Percentiles rank a stretch among this genome's conserved stretches.
Conservation (phyloP, 2,113 vertebrate genomes). For the Chiloscyllium plagiosum region DNA sequence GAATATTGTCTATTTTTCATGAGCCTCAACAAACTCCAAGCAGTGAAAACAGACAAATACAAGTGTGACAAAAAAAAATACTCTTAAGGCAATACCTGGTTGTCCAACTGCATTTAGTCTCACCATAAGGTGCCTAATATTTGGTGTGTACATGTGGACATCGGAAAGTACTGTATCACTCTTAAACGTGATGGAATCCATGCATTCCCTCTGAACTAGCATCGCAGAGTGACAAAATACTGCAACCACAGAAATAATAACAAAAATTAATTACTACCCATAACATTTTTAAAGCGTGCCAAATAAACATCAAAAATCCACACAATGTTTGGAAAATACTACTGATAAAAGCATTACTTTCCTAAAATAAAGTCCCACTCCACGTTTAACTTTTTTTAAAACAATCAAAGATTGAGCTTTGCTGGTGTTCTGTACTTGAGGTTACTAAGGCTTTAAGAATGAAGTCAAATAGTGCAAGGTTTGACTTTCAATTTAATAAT, state of each 20-base stretch:
- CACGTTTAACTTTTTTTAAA: background rate
- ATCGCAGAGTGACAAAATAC: conserved; percentile 35
- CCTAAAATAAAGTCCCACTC: background rate
- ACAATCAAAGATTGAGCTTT: background rate
- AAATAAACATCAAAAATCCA: background rate
- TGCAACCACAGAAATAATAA: background rate
- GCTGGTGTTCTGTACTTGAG: background rate
- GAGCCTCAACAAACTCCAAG: background rate
- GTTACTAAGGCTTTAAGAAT: background rate
- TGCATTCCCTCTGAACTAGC: conserved; percentile 42
- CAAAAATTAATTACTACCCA: background rate
- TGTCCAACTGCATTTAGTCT: conserved; percentile 69
- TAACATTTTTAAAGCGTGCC: background rate
- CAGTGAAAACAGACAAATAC: background rate
- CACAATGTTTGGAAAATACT: background rate
- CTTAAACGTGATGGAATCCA: conserved; percentile 68
- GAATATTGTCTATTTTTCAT: background rate
- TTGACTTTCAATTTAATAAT: background rate
- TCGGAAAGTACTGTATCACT: conserved; percentile 77
- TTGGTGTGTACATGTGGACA: conserved; percentile 66
- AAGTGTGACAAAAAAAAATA: background rate
- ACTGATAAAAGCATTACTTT: background rate
- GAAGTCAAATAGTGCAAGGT: background rate
- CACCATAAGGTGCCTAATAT: conserved; percentile 68
- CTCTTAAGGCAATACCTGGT: conserved; percentile 58